These are phyloP conservation scores for Trichonephila inaurata DNA, from an alignment of 1,140 invertebrate species.

Conservation along the genomic window DNA sequence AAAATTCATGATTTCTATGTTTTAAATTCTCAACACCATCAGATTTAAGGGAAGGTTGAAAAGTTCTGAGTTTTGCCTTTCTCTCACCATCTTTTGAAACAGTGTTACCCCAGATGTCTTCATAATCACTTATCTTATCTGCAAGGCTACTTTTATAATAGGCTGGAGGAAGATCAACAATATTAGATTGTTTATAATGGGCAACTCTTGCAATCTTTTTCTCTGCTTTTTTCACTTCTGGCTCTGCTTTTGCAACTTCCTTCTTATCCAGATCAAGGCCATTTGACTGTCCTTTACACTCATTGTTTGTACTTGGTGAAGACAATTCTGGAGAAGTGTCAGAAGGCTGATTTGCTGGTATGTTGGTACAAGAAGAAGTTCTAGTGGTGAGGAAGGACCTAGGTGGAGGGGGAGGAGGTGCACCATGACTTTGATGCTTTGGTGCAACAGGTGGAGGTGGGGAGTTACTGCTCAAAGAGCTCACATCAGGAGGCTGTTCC, in stretches of 20 bases:
- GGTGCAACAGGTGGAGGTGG: slow-evolving; percentile 75
- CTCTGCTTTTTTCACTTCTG: slow-evolving; percentile 4
- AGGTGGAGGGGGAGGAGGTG: slow-evolving; percentile 85
- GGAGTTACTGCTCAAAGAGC: slow-evolving; percentile 50
- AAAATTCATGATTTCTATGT: slow-evolving; percentile 16
- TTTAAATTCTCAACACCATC: slow-evolving; percentile 4
- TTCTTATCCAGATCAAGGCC: neutral
- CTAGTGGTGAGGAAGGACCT: slow-evolving; percentile 73
- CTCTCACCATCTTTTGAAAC: slow-evolving; percentile 32
- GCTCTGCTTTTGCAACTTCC: slow-evolving; percentile 9
- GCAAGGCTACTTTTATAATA: slow-evolving; percentile 92
- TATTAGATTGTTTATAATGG: slow-evolving; percentile 90
- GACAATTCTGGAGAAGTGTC: slow-evolving; percentile 55
- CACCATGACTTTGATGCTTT: slow-evolving; percentile 69
- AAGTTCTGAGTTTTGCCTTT: slow-evolving; percentile 51
- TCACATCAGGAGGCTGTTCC: slow-evolving; percentile 40
- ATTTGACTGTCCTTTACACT: slow-evolving; percentile 24
- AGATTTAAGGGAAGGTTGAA: slow-evolving; percentile 18
- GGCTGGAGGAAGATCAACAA: slow-evolving; percentile 88
- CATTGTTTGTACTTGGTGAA: slow-evolving; percentile 54
- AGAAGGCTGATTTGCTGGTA: neutral
- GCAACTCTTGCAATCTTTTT: slow-evolving; percentile 82
- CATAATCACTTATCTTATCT: slow-evolving; percentile 96
- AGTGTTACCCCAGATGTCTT: slow-evolving; percentile 90
- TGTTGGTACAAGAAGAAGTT: slow-evolving; percentile 51